Evolutionary conservation across 1,140 invertebrate species (phyloP), one percentile per base, ranked within the genome.

Genomic region (Ceratina japonica): DNA sequence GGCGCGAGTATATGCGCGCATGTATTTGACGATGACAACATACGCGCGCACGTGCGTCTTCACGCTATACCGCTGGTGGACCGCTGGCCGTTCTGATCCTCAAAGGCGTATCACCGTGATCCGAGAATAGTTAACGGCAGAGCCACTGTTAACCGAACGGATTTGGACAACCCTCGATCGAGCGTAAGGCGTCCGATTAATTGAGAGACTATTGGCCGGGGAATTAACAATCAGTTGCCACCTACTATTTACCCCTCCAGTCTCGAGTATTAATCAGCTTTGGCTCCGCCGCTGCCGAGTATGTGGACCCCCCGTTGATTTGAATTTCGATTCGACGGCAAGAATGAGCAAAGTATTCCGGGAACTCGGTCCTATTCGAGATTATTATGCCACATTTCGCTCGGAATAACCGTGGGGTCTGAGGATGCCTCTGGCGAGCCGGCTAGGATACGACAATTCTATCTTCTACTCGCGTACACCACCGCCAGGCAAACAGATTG

Each of bases 51-150:
- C 78, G 63, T 75, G 61, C 77, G 78, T 80, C 80, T 80, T 68
- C 63, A 80, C 58, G 52, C 44, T 62, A n/a, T 54, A 49, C 58
- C 20, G n/a, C 51, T 56, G 27, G 69, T 52, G 44, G 49, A 24
- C 16, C 37, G 5, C 12, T 13, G 27, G 18, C 18, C 49, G n/a
- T 37, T 61, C 24, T 18, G 75, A 76, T 61, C 75, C 75, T 78
- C 69, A 78, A 78, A 78, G 59, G 75, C 69, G 51, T 72, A 78
- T 49, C 68, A 49, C 18, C 7, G 27, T 78, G 75, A 78, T 78
- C 31, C 59, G 49, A n/a, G 75, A 63, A 44, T 44, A 44, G 37
- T 37, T 22, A 56, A 59, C 22, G 44, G 16, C 16, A 62, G 37
- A 44, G 31, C 15, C 24, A 22, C 13, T 58, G 69, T 52, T 56